A percentile compares a stretch with the other conserved stretches of the same genome.
Evolutionary conservation across 2,113 vertebrate species (phyloP).

Genomic region (Anoplopoma fimbria): DNA sequence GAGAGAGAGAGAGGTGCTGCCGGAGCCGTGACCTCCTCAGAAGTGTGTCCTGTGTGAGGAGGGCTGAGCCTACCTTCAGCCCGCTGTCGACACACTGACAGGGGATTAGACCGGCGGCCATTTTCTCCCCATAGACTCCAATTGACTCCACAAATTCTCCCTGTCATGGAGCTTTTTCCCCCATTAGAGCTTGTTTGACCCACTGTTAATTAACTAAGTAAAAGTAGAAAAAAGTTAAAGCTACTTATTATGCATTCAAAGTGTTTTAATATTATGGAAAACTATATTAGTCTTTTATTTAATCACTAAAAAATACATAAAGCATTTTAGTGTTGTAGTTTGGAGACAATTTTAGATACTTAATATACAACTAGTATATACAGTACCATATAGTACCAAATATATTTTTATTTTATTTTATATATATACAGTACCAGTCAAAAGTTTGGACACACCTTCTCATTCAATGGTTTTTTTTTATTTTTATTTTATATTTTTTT

Average conservation of each 20-base stretch:
- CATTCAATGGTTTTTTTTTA: too few species aligned
- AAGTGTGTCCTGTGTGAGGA: conserved; percentile 39
- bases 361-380: neutral
- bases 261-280: neutral
- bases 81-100: conserved; percentile 24
- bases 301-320: neutral
- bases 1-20: neutral
- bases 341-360: too few species aligned
- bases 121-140: conserved; percentile 19
- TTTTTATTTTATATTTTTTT: too few species aligned
- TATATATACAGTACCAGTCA: too few species aligned
- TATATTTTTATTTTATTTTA: too few species aligned
- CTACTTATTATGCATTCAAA: neutral
- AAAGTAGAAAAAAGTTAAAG: neutral
- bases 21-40: conserved; percentile 28
- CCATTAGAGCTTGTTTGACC: too few species aligned
- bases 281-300: neutral
- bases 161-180: too few species aligned
- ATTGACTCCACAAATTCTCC: too few species aligned
- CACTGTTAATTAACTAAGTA: neutral
- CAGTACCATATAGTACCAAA: too few species aligned
- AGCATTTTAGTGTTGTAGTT: neutral
- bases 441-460: too few species aligned
- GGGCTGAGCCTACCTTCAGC: conserved; percentile 69
- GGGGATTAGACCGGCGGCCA: conserved; percentile 54